Percentiles rank a stretch among this genome's conserved stretches.
phyloP scores from a whole-genome alignment of 1,140 invertebrate species.

The Aphis gossypii region DNA sequence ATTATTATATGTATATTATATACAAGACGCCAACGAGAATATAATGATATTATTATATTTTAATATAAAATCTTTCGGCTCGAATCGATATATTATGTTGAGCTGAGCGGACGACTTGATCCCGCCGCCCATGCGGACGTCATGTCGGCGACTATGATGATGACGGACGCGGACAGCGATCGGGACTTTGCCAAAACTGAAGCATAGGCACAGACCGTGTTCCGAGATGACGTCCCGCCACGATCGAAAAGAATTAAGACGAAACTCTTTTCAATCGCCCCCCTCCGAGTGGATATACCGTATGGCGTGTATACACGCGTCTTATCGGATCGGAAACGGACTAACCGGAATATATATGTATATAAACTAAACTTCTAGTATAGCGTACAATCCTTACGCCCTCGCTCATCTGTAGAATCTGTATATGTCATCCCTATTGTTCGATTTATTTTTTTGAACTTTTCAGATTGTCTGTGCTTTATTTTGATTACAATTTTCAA shows the following conservation, averaged over 20 bases:
- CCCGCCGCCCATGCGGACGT: background rate
- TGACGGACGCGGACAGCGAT: background rate
- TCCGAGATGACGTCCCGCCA: slow-evolving; percentile 20
- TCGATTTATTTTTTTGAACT: background rate
- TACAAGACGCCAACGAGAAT: background rate
- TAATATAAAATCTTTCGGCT: background rate
- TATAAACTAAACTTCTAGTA: no score
- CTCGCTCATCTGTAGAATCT: no score
- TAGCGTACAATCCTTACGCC: no score
- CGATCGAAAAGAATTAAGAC: slow-evolving; percentile 9
- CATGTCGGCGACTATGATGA: background rate
- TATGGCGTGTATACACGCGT: background rate
- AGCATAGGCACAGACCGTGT: background rate
- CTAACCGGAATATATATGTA: no score
- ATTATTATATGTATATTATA: background rate
- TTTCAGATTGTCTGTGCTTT: background rate
- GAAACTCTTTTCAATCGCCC: background rate
- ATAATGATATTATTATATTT: background rate
- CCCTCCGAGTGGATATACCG: no score
- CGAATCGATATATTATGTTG: background rate
- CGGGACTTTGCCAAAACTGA: slow-evolving; percentile 30
- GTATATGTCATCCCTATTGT: background rate
- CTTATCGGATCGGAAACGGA: background rate
- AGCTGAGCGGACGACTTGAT: background rate
- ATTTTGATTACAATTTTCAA: background rate